Conservation (phyloP, 1,140 invertebrate species). For the Ylistrum balloti region DNA sequence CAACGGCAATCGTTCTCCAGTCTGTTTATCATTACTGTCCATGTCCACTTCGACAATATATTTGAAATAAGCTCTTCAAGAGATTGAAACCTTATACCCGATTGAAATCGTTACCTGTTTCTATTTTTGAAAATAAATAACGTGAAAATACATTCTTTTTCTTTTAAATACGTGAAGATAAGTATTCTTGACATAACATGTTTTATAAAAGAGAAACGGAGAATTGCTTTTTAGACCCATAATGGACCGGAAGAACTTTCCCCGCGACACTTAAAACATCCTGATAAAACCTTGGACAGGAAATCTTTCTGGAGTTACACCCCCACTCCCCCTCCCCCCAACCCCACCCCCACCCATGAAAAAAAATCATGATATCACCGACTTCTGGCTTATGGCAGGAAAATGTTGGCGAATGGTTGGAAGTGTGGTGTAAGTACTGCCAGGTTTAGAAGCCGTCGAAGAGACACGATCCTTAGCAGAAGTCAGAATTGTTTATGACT, state of each 20-base stretch:
- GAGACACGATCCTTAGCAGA: not conserved
- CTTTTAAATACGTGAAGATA: no score
- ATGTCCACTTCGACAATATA: not conserved
- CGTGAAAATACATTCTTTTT: no score
- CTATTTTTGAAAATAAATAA: no score
- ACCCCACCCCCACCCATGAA: no score
- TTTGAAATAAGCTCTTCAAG: not conserved
- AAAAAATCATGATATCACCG: no score
- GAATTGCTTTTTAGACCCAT: not conserved
- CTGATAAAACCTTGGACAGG: not conserved
- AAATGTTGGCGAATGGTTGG: not conserved
- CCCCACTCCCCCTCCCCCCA: no score
- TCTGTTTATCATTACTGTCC: not conserved
- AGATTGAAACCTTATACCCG: not conserved
- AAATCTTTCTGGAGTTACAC: no score
- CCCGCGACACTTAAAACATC: not conserved
- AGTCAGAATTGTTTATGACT: not conserved
- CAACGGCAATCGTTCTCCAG: not conserved
- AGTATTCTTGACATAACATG: no score
- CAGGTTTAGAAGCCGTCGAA: not conserved
- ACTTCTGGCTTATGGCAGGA: no score
- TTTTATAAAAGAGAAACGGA: no score
- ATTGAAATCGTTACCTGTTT: no score
- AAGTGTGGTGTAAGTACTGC: not conserved
- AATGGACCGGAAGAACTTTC: not conserved